Percentiles rank a stretch among this genome's conserved stretches.
phyloP scores from a whole-genome alignment of 2,888 invertebrate species.

The Lasioglossum calceatum region DNA sequence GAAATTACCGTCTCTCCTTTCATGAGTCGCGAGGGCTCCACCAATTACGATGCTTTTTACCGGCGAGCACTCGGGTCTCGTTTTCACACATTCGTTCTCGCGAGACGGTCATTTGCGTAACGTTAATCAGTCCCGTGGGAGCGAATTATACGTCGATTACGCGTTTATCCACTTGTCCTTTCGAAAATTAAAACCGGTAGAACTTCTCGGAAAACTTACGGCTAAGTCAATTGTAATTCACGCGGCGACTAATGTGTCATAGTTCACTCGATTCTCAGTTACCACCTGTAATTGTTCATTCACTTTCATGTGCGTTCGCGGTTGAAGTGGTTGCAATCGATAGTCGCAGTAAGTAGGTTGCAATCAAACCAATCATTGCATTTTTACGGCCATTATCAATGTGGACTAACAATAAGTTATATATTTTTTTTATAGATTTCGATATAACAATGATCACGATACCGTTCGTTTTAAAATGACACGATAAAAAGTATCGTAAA shows the following conservation, averaged over 20 bases:
- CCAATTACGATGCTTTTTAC: conserved; percentile 23
- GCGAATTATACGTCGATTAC: background rate
- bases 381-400: background rate
- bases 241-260: background rate
- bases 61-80: conserved; percentile 2
- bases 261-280: background rate
- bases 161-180: background rate
- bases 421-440: background rate
- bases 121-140: background rate
- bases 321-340: too few species aligned
- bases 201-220: background rate
- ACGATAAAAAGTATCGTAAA: too few species aligned
- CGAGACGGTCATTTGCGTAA: background rate
- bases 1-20: conserved; percentile 15
- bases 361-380: background rate
- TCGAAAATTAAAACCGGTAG: background rate
- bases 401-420: background rate
- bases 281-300: background rate
- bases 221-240: background rate
- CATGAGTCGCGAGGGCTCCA: background rate
- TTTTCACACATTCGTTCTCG: background rate
- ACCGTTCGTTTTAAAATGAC: too few species aligned
- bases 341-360: background rate
- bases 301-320: background rate
- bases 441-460: background rate